Evolutionary conservation across 2,888 invertebrate genomes (phyloP).

Genomic region (Napeogenes sylphis): DNA sequence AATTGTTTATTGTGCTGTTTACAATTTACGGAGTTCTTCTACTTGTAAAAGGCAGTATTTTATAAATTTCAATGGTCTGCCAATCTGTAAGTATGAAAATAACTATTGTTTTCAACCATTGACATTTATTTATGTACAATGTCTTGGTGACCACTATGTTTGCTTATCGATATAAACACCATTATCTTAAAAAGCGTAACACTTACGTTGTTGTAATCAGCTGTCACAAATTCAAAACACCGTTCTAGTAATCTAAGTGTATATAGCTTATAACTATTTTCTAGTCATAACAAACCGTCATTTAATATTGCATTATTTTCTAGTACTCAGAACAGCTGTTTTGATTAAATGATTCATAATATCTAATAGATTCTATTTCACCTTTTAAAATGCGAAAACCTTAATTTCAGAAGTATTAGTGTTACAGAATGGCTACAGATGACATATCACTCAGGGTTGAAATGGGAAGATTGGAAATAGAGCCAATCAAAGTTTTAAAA

Average conservation of each 20-base stretch:
- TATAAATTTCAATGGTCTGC: not conserved
- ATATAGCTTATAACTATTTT: no score
- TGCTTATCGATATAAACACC: constrained; percentile 5
- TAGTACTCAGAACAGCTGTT: not conserved
- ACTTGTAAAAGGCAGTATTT: not conserved
- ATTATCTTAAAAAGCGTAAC: not conserved
- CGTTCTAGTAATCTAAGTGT: not conserved
- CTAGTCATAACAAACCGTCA: no score
- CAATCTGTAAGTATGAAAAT: constrained; percentile 5
- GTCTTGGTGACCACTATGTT: constrained; percentile 1
- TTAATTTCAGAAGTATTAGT: constrained; percentile 14
- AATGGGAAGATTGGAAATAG: constrained; percentile 78
- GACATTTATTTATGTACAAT: constrained; percentile 6
- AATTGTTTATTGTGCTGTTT: constrained; percentile 5
- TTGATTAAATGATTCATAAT: not conserved
- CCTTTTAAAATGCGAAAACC: not conserved
- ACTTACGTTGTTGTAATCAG: not conserved
- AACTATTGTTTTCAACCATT: constrained; percentile 5
- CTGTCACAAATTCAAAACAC: not conserved
- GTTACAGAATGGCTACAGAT: constrained; percentile 60
- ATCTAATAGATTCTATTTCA: not conserved
- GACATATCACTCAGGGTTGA: constrained; percentile 72
- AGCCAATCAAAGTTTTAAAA: constrained; percentile 54
- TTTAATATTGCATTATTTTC: not conserved
- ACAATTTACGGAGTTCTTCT: not conserved